Base-by-base conservation (phyloP, 1,140 invertebrate species). In the Lasaia peninsularis region DNA sequence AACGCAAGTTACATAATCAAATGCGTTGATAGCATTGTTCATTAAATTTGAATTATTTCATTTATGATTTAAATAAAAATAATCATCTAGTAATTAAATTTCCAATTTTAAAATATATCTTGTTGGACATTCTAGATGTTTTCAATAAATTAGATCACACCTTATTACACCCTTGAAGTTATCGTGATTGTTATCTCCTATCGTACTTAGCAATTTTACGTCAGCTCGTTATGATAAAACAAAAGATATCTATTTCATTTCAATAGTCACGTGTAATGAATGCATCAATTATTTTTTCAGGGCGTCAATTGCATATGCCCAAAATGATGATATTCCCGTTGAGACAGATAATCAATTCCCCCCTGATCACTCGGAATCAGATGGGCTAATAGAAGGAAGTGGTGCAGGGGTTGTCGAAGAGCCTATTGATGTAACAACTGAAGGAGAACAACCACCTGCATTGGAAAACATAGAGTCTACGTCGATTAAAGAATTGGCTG, bases 191-290 rank as follows among this genome's bases (percentile, higher is more conserved):
- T 87, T 87, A 84, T 85, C 80, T 75, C 12, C 10, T 35, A 12
- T 14, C 63, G 60, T 73, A 78, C 78, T 80, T 78, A 78, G 71
- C 63, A 77, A 77, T 75, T 79, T 77, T 80, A 75, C 84, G 79
- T 85, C 81, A 81, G 63, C 64, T 78, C 64, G 65, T 71, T 64
- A 73, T 58, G 82, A 88, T 86, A 88, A 84, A 80, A 70, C 57
- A 72, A 65, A 71, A 73, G 67, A 71, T 76, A 67, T 60, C 64
- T 62, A 63, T 63, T 67, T 62, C 58, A 62, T 69, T 64, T 63
- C 59, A 58, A 75, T 67, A 72, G 60, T 86, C 78, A 85, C 82
- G 71, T 78, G 80, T 69, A 64, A 65, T 62, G 60, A 62, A 66
- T 66, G 37, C 37, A 60, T 63, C 68, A 69, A 61, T 53, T 59